Base-by-base conservation (phyloP, 2,113 vertebrate species). In the Columbina picui region DNA sequence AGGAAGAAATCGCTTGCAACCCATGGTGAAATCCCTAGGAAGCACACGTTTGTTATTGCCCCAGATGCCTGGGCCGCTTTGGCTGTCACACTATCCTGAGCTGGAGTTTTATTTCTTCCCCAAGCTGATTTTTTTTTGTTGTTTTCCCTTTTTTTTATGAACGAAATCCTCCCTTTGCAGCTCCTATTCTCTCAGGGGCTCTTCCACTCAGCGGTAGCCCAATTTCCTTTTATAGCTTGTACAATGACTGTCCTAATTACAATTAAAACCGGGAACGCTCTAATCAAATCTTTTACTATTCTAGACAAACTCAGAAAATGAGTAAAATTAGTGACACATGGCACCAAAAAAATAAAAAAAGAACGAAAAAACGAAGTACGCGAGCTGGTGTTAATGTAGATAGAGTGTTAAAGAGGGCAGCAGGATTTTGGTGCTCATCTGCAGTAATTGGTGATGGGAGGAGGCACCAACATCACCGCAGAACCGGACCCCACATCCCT, bases 211-310 rank as follows among this genome's bases (percentile, higher is more conserved):
- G 94, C 25, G 1, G 95, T 90, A 97, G 96, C 94, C 96, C 94
- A 96, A 94, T 97, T 97, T 97, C 96, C 95, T 96, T 97, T 96
- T 97, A 97, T 97, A 96, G 95, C 90, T 93, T 1, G 11, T 93
- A 96, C 95, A 97, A 97, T 97, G 95, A 91, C 84, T 97, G 96
- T 93, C 95, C 95, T 97, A 97, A 97, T 97, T 97, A 97, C 95
- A 96, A 97, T 95, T 96, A 97, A 97, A 96, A 93, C 90, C 1
- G 17, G 94, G 93, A 96, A 95, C 9, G 71, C 89, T 86, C 94
- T 97, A 96, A 97, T 97, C 97, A 97, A 96, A 96, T 96, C 94
- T 96, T 97, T 96, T 94, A 95, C 94, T 88, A 89, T 96, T 97
- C 94, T 83, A 95, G 94, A 96, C 94, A 96, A 97, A 97, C 84